These are phyloP conservation scores for Eptesicus fuscus DNA, from an alignment of 2,113 vertebrate species.

Conservation along the genomic window DNA sequence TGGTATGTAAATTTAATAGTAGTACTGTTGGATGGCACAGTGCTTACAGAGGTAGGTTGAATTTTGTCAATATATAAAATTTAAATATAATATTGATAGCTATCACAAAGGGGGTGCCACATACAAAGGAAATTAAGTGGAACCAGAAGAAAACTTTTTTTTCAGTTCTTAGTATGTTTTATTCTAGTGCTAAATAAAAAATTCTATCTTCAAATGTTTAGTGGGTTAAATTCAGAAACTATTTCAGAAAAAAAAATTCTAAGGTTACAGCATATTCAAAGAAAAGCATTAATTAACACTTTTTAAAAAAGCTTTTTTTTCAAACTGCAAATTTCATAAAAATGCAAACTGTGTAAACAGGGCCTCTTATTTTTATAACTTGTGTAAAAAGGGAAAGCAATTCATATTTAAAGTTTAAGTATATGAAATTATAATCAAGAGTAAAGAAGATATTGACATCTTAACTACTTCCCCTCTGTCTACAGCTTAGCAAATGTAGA, in stretches of 20 bases:
- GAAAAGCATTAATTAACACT: conserved; percentile 62
- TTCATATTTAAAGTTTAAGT: conserved; percentile 75
- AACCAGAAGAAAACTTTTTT: conserved; percentile 63
- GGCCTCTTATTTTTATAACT: conserved; percentile 64
- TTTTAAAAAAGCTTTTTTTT: conserved; percentile 72
- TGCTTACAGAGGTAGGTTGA: conserved; percentile 84
- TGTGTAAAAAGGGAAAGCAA: conserved; percentile 73
- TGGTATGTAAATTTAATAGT: conserved; percentile 86
- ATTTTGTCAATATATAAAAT: conserved; percentile 86
- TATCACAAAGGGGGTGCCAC: conserved; percentile 83
- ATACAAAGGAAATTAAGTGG: conserved; percentile 66
- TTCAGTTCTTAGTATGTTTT: conserved; percentile 73
- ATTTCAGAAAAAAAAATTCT: conserved; percentile 41
- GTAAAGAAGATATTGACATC: conserved; percentile 7
- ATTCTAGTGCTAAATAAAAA: conserved; percentile 70
- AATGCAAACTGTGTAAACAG: conserved; percentile 62
- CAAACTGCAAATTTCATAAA: conserved; percentile 74
- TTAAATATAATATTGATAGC: conserved; percentile 78
- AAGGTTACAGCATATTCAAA: conserved; percentile 64
- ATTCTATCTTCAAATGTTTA: conserved; percentile 70
- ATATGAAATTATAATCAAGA: conserved; percentile 59
- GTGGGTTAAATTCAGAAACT: conserved; percentile 69
- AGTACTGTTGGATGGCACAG: conserved; percentile 85
- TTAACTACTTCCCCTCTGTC: not conserved
- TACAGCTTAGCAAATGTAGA: not conserved